Evolutionary conservation across 2,113 vertebrate species (phyloP).

Genomic region (Ceyx melanurus): DNA sequence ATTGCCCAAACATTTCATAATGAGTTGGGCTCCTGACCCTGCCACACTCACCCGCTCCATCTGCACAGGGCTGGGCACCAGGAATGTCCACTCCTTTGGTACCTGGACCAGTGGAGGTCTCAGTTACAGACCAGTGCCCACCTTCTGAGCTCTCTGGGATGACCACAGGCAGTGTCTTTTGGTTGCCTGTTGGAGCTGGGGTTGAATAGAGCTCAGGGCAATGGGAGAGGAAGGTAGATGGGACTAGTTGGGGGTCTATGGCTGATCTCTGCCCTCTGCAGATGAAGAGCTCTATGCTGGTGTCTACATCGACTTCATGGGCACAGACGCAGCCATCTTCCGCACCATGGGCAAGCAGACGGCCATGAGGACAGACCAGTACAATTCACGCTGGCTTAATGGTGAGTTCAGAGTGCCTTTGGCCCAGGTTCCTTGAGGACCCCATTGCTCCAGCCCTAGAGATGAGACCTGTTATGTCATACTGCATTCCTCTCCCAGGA

Average conservation of each 20-base stretch:
- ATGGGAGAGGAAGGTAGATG: not conserved
- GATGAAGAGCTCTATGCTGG: conserved; percentile 97
- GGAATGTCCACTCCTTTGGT: not conserved
- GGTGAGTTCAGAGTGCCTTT: conserved; percentile 72
- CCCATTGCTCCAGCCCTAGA: not conserved
- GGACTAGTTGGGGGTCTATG: not conserved
- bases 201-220: not conserved
- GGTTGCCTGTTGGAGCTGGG: not conserved
- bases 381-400: conserved; percentile 98
- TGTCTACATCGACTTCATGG: conserved; percentile 99
- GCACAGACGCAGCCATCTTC: conserved; percentile 96
- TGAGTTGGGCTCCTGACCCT: not conserved
- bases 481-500: not conserved
- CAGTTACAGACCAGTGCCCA: not conserved
- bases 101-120: not conserved
- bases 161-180: not conserved
- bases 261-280: conserved; percentile 67
- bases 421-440: not conserved
- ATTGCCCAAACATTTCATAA: no score
- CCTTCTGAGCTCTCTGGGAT: not conserved
- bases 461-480: rapidly evolving
- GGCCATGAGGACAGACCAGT: conserved; percentile 98
- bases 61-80: rapidly evolving
- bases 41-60: not conserved
- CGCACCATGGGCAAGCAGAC: conserved; percentile 97